Conservation (phyloP, 2,113 vertebrate genomes). For the Panthera uncia region DNA sequence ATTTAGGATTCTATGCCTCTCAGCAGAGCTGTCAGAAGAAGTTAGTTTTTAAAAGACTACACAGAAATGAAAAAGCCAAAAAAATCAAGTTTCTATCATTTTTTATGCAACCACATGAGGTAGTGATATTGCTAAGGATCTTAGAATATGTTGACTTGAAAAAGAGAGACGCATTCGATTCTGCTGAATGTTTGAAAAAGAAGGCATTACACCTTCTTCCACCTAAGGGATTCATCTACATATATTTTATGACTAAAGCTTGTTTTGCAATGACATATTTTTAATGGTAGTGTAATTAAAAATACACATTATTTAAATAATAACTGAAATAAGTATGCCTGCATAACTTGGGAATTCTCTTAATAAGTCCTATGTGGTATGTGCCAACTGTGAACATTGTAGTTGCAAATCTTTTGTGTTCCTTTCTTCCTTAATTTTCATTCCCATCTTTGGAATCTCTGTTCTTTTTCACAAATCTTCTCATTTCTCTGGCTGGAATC, state of each 20-base stretch:
- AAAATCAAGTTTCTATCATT: not conserved
- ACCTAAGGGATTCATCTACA: not conserved
- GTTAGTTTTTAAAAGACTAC: slow-evolving; percentile 37
- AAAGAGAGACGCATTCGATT: not conserved
- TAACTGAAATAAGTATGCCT: not conserved
- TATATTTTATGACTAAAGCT: not conserved
- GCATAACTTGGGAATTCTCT: not conserved
- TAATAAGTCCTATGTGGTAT: not conserved
- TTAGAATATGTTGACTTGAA: not conserved
- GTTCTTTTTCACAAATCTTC: not conserved
- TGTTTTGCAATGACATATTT: not conserved
- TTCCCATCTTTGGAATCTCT: not conserved
- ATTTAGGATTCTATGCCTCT: slow-evolving; percentile 27
- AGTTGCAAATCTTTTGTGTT: not conserved
- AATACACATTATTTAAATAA: not conserved
- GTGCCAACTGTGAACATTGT: not conserved
- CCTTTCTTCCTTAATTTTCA: not conserved
- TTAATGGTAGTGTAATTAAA: not conserved
- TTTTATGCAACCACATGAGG: not conserved
- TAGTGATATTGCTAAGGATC: not conserved
- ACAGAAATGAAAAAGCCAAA: not conserved
- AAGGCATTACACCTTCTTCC: not conserved
- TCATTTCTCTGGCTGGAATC: not conserved
- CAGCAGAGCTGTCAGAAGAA: slow-evolving; percentile 15
- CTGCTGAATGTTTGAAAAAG: not conserved